Evolutionary conservation across 2,113 vertebrate species (phyloP).

Genomic region (Anseranas semipalmata): DNA sequence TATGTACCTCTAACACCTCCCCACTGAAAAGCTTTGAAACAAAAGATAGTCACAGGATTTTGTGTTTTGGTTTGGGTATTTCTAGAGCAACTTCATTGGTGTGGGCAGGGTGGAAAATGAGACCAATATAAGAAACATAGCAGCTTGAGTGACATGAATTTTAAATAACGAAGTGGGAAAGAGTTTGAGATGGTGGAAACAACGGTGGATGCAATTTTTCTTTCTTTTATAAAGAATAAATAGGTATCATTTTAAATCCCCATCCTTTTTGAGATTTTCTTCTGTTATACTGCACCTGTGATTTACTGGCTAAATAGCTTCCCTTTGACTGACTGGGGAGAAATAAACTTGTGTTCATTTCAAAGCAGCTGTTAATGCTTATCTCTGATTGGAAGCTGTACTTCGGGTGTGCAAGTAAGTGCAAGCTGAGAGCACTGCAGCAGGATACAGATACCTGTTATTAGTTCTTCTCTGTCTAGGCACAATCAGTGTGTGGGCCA

Average conservation of each 20-base stretch:
- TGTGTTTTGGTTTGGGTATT: not conserved
- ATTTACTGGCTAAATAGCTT: not conserved
- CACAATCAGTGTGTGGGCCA: not conserved
- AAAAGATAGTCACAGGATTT: not conserved
- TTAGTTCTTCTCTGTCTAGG: constrained; percentile 36
- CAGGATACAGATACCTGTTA: constrained; percentile 61
- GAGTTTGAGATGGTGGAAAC: not conserved
- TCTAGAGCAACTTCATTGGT: not conserved
- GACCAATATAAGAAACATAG: not conserved
- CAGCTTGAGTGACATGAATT: not conserved
- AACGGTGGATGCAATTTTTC: not conserved
- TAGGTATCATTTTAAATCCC: not conserved
- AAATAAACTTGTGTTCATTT: constrained; percentile 67
- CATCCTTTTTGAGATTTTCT: not conserved
- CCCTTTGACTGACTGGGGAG: constrained; percentile 52
- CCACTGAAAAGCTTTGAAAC: not conserved
- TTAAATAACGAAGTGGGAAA: not conserved
- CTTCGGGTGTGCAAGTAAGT: not conserved
- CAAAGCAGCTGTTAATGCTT: constrained; percentile 33
- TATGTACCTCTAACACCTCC: not conserved
- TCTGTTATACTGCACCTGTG: not conserved
- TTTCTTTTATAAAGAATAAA: not conserved
- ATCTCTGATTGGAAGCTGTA: constrained; percentile 61
- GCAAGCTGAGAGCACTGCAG: constrained; percentile 59
- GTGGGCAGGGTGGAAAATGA: not conserved